Evolutionary conservation across 2,113 vertebrate genomes (phyloP).

Genomic region (Theropithecus gelada): DNA sequence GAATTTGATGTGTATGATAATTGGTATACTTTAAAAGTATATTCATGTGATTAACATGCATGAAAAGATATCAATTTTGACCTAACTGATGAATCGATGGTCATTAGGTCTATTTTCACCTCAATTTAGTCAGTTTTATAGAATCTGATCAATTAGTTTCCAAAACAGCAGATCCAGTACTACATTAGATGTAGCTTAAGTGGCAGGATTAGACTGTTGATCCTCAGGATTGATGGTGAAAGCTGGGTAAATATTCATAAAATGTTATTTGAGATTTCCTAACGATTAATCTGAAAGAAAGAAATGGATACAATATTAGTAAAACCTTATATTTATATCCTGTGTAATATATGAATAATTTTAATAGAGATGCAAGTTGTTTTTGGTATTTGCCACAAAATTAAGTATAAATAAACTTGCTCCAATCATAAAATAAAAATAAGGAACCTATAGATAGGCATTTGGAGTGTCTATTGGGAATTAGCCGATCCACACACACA

Average conservation of each 20-base stretch:
- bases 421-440: conserved; percentile 3
- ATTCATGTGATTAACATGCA: background rate
- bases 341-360: conserved; percentile 27
- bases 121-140: background rate
- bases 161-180: background rate
- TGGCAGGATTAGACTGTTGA: background rate
- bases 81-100: background rate
- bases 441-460: background rate
- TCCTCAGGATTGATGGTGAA: background rate
- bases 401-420: conserved; percentile 1
- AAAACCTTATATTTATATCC: background rate
- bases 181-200: background rate
- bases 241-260: conserved; percentile 9
- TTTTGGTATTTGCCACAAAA: conserved; percentile 34
- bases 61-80: background rate
- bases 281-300: background rate
- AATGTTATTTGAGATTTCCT: conserved; percentile 42
- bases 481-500: background rate
- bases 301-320: conserved; percentile 2
- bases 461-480: background rate
- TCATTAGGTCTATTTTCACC: background rate
- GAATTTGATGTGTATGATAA: background rate
- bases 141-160: conserved; percentile 32
- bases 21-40: background rate
- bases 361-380: conserved; percentile 45